phyloP scores from a whole-genome alignment of 2,113 vertebrate species.

The Oryzias javanicus region DNA sequence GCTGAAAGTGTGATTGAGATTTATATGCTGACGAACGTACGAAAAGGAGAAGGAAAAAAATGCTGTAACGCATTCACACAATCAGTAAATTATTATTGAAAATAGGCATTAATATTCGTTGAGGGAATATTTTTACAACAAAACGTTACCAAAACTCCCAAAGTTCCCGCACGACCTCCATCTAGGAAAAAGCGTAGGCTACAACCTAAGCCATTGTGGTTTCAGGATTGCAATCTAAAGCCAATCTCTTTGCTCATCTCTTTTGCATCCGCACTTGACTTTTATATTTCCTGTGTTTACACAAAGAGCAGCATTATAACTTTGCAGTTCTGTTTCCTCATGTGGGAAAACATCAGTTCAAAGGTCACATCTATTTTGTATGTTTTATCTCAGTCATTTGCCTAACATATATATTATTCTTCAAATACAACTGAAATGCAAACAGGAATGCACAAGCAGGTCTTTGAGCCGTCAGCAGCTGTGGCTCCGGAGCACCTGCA shows the following conservation, averaged over 20 bases:
- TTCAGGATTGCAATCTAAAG: neutral
- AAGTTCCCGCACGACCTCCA: neutral
- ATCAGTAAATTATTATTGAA: too few relatives aligned
- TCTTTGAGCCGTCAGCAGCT: neutral
- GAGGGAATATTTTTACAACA: too few relatives aligned
- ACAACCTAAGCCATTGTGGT: neutral
- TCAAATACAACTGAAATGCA: conserved; percentile 4
- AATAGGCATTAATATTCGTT: too few relatives aligned
- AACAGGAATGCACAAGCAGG: conserved; percentile 3
- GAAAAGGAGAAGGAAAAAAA: too few relatives aligned
- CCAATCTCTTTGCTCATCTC: neutral
- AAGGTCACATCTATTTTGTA: neutral
- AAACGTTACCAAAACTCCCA: too few relatives aligned
- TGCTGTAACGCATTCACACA: too few relatives aligned
- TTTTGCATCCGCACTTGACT: conserved; percentile 3
- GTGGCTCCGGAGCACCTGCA: neutral
- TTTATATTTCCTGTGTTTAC: neutral
- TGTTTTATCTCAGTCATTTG: conserved; percentile 10
- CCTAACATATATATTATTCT: neutral
- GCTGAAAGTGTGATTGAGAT: too few relatives aligned
- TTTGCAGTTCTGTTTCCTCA: neutral
- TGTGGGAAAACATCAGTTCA: neutral
- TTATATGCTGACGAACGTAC: too few relatives aligned
- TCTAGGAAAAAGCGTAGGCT: rapidly evolving
- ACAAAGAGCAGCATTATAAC: neutral